Conservation (phyloP, 2,797 vertebrate species). For the Tragelaphus eurycerus region DNA sequence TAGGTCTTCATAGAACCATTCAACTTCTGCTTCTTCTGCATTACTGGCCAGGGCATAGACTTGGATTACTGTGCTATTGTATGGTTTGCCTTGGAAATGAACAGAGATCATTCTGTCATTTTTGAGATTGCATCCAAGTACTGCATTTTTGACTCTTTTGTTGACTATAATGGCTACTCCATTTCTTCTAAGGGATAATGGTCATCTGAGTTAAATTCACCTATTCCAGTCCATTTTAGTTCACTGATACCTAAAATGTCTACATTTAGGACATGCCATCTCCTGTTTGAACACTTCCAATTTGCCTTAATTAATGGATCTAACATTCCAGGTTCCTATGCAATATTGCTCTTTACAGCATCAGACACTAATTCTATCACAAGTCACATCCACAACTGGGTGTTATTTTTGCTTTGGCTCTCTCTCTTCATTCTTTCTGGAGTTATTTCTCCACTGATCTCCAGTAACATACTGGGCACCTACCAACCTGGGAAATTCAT, state of each 20-base stretch:
- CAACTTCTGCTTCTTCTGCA: background rate
- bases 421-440: background rate
- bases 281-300: background rate
- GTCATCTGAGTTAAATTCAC: background rate
- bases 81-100: background rate
- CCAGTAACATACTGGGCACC: background rate
- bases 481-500: background rate
- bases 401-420: background rate
- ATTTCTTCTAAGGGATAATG: background rate
- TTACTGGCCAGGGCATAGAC: background rate
- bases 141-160: background rate
- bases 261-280: background rate
- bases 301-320: background rate
- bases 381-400: background rate
- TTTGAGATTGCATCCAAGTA: background rate
- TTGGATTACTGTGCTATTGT: background rate
- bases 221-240: background rate
- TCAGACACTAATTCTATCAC: background rate
- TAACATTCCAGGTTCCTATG: background rate
- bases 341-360: background rate
- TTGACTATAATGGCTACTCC: background rate
- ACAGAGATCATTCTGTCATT: background rate
- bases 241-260: background rate
- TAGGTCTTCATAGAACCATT: background rate
- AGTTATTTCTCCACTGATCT: background rate